These are phyloP conservation scores for Isurus oxyrinchus DNA, from an alignment of 2,113 vertebrate genomes.

Conservation along the genomic window DNA sequence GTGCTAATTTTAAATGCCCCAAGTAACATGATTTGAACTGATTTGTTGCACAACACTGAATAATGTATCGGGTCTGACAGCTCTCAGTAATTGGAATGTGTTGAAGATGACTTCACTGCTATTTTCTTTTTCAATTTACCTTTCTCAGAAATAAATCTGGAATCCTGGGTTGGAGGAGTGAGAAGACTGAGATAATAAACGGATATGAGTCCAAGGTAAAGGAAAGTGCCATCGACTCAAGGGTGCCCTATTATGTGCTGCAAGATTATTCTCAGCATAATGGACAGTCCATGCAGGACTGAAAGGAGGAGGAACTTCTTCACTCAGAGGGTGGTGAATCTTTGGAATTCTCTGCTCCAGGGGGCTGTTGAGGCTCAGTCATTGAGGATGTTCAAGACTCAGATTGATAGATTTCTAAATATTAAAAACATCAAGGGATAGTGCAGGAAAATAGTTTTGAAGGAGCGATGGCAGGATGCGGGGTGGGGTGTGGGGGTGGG, in stretches of 20 bases:
- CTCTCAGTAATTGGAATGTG: background rate
- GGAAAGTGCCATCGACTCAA: background rate
- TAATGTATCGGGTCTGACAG: background rate
- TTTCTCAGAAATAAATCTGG: slow-evolving; percentile 85
- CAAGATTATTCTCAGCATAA: no score
- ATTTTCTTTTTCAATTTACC: slow-evolving; percentile 35
- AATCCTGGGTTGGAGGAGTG: slow-evolving; percentile 92
- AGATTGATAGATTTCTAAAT: no score
- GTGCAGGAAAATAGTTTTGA: no score
- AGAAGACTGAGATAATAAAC: slow-evolving; percentile 91
- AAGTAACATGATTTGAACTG: background rate
- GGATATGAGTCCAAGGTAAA: slow-evolving; percentile 95
- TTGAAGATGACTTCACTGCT: background rate
- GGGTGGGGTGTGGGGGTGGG: no score
- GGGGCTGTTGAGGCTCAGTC: no score
- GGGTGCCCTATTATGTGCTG: background rate
- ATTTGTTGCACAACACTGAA: background rate
- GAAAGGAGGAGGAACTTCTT: no score
- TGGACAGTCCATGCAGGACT: no score
- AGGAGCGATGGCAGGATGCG: no score
- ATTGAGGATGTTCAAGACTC: no score
- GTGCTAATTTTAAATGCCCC: background rate
- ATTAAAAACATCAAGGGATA: no score
- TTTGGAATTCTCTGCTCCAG: no score
- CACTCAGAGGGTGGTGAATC: no score